These are phyloP conservation scores for Adelosebastes latens DNA, from an alignment of 2,797 vertebrate genomes.

Conservation along the genomic window DNA sequence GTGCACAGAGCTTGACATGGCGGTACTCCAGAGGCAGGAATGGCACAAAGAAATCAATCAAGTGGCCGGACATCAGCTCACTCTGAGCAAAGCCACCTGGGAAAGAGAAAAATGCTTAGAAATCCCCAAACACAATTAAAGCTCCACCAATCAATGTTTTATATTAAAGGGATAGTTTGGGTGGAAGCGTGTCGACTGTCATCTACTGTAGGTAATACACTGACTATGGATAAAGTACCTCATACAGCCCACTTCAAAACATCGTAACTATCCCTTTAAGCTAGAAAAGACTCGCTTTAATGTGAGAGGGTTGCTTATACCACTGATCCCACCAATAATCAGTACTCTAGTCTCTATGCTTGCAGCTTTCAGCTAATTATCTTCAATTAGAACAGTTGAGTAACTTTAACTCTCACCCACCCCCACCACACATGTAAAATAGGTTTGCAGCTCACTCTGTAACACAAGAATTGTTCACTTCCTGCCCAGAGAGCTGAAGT, in stretches of 20 bases:
- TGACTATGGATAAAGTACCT: no score
- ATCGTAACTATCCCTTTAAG: background rate
- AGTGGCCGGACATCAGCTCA: constrained; percentile 86
- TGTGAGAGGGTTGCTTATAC: background rate
- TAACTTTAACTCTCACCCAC: background rate
- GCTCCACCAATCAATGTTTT: background rate
- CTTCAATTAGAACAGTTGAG: background rate
- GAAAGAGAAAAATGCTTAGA: background rate
- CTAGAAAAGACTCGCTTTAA: background rate
- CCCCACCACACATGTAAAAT: background rate
- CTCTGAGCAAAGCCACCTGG: constrained; percentile 87
- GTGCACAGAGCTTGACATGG: constrained; percentile 90
- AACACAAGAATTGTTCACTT: background rate
- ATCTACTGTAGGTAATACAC: no score
- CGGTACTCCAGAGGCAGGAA: constrained; percentile 94
- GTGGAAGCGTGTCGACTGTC: no score
- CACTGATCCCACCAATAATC: background rate
- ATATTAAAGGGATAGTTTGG: background rate
- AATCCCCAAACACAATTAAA: background rate
- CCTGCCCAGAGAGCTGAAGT: background rate
- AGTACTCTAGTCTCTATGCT: background rate
- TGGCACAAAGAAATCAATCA: constrained; percentile 91
- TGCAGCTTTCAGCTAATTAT: background rate
- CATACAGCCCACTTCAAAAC: no score
- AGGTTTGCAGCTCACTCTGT: background rate